Evolutionary conservation across 2,888 invertebrate genomes (phyloP), one percentile per base, ranked within the genome.

Genomic region (Shargacucullia verbasci): DNA sequence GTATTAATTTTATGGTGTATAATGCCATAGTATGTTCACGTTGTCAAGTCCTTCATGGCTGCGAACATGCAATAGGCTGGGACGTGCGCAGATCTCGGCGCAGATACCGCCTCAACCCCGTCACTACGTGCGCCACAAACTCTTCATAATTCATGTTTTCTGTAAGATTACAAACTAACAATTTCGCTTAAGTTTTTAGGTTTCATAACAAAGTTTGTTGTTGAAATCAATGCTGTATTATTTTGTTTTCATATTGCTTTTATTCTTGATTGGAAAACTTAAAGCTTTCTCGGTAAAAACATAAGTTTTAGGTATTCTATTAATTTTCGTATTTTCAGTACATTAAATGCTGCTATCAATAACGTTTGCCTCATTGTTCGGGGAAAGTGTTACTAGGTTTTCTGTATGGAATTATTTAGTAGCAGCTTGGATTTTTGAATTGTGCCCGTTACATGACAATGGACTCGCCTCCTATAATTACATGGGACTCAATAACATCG

Each of bases 41-140:
- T 66, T 64, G 62, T 66, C 58, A 55, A 64, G 65, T 61, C 29
- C 55, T 66, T 60, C 61, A 62, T 57, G 57, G 59, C 62, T 54
- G 71, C 73, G 69, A 77, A 73, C 76, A 80, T 73, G 72, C 78
- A 79, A 81, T 77, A 73, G 68, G 62, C 58, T 54, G 70, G 67
- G 79, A 82, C 82, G 80, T 83, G 80, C 73, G 72, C 78, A 75
- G 81, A 86, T 84, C 76, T 76, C 71, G 69, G 73, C 48, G 50
- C 33, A 57, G 81, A 80, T 81, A 81, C 53, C 52, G 48, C 45
- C 37, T 37, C 60, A 43, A 73, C 75, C 47, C 45, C 56, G 37
- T 44, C 41, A 53, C 63, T 58, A 54, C 67, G 66, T 63, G 58
- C 44, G 44, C 55, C 27, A 49, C 45, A 52, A 64, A 63, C 65